Percentiles rank a stretch among this genome's conserved stretches.
phyloP scores from a whole-genome alignment of 2,888 invertebrate genomes.

The Pristionchus entomophagus region DNA sequence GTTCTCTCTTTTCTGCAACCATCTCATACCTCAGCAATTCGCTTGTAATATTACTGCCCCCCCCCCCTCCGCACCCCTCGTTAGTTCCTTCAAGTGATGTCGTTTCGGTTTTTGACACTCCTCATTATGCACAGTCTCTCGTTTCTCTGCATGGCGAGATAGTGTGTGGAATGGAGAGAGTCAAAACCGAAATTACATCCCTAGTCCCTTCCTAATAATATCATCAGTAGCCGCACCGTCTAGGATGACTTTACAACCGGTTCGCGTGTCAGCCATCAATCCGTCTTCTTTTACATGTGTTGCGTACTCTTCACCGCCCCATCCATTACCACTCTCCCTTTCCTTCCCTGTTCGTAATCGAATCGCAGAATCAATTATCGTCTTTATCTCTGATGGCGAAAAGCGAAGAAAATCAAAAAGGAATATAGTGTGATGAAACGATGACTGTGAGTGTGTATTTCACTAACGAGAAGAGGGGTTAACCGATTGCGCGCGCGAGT shows the following conservation, averaged over 20 bases:
- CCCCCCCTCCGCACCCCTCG: no score
- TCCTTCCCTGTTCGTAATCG: background rate
- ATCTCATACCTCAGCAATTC: conserved; percentile 39
- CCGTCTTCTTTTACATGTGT: conserved; percentile 6
- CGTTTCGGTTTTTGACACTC: no score
- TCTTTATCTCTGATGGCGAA: background rate
- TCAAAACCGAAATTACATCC: no score
- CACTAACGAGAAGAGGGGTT: conserved; percentile 19
- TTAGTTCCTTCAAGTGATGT: no score
- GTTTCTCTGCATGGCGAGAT: no score
- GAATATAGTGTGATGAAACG: background rate
- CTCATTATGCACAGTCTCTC: no score
- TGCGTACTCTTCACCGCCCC: background rate
- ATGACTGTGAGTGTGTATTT: conserved; percentile 19
- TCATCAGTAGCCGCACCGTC: background rate
- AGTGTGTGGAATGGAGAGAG: no score
- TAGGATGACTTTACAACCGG: conserved; percentile 17
- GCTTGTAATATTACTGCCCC: background rate
- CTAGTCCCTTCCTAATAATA: background rate
- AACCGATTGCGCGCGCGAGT: background rate
- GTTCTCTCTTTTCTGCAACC: conserved; percentile 13
- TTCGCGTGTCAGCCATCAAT: conserved; percentile 17
- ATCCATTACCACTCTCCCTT: background rate
- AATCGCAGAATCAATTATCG: background rate
- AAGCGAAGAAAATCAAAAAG: background rate